Percentiles rank a stretch among this genome's conserved stretches.
Evolutionary conservation across 2,888 invertebrate genomes (phyloP).

Genomic region (Drosophila fulvimacula): DNA sequence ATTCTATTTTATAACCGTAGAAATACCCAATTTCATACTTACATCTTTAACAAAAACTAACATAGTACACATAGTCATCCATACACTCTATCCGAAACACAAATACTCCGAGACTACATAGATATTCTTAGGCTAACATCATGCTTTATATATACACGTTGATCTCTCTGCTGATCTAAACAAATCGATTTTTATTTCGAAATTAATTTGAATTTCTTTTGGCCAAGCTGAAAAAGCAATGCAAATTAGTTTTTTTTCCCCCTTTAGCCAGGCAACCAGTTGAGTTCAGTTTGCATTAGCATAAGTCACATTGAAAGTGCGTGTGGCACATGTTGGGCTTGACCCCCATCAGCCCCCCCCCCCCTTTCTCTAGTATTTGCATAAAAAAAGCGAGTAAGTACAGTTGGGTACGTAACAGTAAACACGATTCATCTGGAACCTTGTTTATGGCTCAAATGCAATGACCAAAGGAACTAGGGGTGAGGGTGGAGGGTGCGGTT

Average conservation of each 20-base stretch:
- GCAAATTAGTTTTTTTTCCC: not conserved
- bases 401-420: slow-evolving; percentile 29
- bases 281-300: slow-evolving; percentile 27
- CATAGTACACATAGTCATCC: not conserved
- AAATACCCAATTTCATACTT: not conserved
- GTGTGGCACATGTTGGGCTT: slow-evolving; percentile 35
- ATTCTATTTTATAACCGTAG: too few species aligned
- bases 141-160: not conserved
- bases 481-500: too few species aligned
- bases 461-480: not conserved
- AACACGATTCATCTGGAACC: slow-evolving; percentile 53
- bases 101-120: not conserved
- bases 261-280: slow-evolving; percentile 13
- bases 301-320: slow-evolving; percentile 7
- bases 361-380: slow-evolving; percentile 26
- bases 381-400: slow-evolving; percentile 41
- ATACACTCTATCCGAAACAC: not conserved
- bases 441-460: slow-evolving; percentile 34
- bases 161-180: not conserved
- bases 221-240: not conserved
- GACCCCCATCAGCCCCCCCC: not conserved
- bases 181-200: not conserved
- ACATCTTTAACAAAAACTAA: not conserved
- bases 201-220: not conserved
- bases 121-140: not conserved